Evolutionary conservation across 2,113 vertebrate species (phyloP).

Genomic region (Apodemus speciosus): DNA sequence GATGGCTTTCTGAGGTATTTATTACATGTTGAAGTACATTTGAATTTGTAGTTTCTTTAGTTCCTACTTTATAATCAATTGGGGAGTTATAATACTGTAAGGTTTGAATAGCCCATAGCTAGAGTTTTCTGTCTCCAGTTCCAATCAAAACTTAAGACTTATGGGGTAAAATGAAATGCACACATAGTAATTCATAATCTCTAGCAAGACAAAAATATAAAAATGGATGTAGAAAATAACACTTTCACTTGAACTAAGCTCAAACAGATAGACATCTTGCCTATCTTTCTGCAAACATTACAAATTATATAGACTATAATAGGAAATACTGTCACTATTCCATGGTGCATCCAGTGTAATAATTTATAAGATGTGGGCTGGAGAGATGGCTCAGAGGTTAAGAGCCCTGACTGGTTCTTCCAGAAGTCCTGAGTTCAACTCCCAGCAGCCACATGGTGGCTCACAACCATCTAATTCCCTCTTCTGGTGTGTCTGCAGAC

Average conservation of each 20-base stretch:
- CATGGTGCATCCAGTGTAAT: not conserved
- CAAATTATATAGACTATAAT: not conserved
- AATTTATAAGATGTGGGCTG: not conserved
- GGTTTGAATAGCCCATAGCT: not conserved
- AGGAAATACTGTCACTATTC: not conserved
- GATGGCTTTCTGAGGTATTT: not conserved
- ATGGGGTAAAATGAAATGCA: not conserved
- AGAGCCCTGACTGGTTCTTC: no score
- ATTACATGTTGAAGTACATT: constrained; percentile 15
- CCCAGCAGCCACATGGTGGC: no score
- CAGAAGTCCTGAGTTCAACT: no score
- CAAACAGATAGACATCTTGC: not conserved
- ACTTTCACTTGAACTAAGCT: constrained; percentile 13
- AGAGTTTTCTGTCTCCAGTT: constrained; percentile 38
- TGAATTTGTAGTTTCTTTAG: constrained; percentile 21
- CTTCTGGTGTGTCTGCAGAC: no score
- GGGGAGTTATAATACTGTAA: constrained; percentile 7
- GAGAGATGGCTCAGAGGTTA: no score
- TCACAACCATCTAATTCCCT: no score
- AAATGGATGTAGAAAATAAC: constrained; percentile 1
- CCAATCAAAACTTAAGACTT: not conserved
- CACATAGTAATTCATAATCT: not conserved
- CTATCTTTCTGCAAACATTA: not conserved
- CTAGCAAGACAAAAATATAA: not conserved
- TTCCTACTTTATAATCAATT: not conserved